Base-by-base conservation (phyloP, 30 jellyfish, hydroid and myxozoan species). In the Aurelia aurita region DNA sequence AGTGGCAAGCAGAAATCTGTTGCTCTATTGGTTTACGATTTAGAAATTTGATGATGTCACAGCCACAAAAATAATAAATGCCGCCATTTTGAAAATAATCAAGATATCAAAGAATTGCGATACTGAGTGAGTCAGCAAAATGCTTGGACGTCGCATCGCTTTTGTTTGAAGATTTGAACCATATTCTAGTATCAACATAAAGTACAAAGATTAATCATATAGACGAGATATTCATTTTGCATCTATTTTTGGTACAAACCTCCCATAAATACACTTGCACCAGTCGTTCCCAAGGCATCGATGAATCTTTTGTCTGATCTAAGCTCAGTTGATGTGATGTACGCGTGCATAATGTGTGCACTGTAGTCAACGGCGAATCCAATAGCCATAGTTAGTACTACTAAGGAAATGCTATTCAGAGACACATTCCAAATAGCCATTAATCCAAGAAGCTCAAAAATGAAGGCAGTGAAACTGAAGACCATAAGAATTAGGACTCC, bases 311-410 rank as follows among this genome's bases (percentile, higher is more conserved):
- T 26, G 20, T 72, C 54, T 2, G 86, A 39, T 1, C 58, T 23
- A 15, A 15, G 21, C 0, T 74, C 83, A 58, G 60, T 72, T 11
- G 95, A 85, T 29, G 89, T 85, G 21, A 74, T 77, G 51, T 54
- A 72, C 15, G 95, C 88, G 43, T 85, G 95, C 47, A 89, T 82
- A 27, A 85, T 78, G 60, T 85, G 95, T 2, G 95, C 95, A 60
- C 95, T 85, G 89, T 85, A 85, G 44, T 85, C 95, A 46, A 85
- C 95, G 15, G 89, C 64, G 57, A 85, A 85, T 7, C 95, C 95
- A 13, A 85, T 74, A 5, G 95, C 82, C 95, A 85, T 85, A 15
- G 82, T 74, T 6, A 85, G 58, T 2, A 71, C 70, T 53, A 85
- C 84, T 85, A 85, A 72, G 45, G 95, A 85, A 61, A 85, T 85